These are phyloP conservation scores for Mycalesis mineus DNA, from an alignment of 2,888 invertebrate genomes.

Conservation along the genomic window DNA sequence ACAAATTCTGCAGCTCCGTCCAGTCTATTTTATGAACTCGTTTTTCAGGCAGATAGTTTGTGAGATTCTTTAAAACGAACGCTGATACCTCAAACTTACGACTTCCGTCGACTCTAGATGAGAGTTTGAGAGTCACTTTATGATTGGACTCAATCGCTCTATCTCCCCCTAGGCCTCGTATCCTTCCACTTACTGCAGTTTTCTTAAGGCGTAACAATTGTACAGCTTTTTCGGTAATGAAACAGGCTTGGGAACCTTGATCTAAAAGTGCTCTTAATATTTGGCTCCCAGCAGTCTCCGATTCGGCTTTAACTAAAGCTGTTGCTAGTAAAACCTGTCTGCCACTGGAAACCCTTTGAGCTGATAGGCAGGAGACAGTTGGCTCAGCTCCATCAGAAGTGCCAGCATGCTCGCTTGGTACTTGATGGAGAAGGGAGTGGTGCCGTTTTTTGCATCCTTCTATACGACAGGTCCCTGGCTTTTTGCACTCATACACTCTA, in stretches of 20 bases:
- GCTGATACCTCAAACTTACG: neutral
- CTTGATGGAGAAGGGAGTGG: neutral
- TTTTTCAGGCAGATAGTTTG: neutral
- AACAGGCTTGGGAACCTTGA: constrained; percentile 26
- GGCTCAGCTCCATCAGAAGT: neutral
- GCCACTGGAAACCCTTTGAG: constrained; percentile 1
- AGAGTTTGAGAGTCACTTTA: neutral
- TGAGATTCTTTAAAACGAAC: neutral
- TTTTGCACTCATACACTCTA: neutral
- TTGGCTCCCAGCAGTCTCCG: constrained; percentile 15
- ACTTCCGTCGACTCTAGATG: neutral
- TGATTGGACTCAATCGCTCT: neutral
- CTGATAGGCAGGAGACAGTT: constrained; percentile 3
- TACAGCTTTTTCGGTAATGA: constrained; percentile 15
- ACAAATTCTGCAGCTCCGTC: neutral
- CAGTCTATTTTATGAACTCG: neutral
- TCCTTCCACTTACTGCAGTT: neutral
- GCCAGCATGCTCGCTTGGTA: no score
- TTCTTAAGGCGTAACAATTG: constrained; percentile 8
- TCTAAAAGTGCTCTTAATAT: constrained; percentile 31
- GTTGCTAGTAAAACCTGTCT: constrained; percentile 25
- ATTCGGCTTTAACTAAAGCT: constrained; percentile 26
- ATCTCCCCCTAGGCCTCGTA: constrained; percentile 6
- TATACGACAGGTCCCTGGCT: neutral
- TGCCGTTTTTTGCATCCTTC: neutral